Evolutionary conservation across 2,113 vertebrate genomes (phyloP).

Genomic region (Oreochromis spilurus): DNA sequence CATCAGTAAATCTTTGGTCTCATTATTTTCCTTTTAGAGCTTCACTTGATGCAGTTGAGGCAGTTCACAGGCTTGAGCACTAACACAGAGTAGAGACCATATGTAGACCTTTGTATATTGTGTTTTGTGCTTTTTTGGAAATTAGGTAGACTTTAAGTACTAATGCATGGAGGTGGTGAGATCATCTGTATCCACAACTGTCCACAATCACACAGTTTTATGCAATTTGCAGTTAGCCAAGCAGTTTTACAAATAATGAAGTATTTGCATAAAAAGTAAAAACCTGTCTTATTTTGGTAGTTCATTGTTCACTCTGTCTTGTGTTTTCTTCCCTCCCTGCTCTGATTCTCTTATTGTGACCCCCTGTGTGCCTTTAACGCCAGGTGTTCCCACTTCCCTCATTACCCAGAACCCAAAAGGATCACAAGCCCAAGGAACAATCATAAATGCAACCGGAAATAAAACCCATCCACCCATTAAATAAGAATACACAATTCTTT

Average conservation of each 20-base stretch:
- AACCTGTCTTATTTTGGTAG: neutral
- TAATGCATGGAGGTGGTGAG: neutral
- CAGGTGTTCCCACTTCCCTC: neutral
- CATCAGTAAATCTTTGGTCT: neutral
- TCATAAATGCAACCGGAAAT: neutral
- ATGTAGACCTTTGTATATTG: neutral
- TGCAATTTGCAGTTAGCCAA: neutral
- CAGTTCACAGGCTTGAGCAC: neutral
- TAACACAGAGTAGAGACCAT: neutral
- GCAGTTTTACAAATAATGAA: neutral
- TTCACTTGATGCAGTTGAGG: neutral
- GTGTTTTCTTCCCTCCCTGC: neutral
- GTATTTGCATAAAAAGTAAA: neutral
- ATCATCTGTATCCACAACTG: neutral
- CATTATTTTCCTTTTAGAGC: neutral
- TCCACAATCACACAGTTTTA: neutral
- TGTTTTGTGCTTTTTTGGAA: neutral
- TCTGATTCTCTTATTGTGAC: neutral
- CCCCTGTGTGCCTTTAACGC: neutral
- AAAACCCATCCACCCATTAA: neutral
- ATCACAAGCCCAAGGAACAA: neutral
- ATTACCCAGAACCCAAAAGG: neutral
- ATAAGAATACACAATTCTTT: neutral
- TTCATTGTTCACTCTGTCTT: neutral
- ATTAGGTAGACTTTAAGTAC: neutral